A percentile compares a stretch with the other conserved stretches of the same genome.
phyloP scores from a whole-genome alignment of 2,113 vertebrate genomes.

The Lepisosteus osseus region DNA sequence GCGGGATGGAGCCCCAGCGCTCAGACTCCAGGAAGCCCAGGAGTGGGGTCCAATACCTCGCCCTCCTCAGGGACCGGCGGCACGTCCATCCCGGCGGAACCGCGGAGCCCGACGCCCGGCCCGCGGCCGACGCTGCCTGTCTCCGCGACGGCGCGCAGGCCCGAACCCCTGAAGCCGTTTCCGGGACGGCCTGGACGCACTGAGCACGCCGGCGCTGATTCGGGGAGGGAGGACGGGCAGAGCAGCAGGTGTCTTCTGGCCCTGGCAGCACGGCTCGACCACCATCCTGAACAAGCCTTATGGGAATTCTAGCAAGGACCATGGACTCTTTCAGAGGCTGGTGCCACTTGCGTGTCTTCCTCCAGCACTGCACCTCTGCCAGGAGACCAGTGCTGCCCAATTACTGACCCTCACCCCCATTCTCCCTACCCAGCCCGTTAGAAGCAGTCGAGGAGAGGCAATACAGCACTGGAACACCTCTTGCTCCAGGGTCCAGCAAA shows the following conservation, averaged over 20 bases:
- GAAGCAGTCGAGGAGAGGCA: too few relatives aligned
- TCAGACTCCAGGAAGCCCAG: too few relatives aligned
- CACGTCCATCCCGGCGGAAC: constrained; percentile 37
- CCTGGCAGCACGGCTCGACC: constrained; percentile 29
- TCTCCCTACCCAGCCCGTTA: too few relatives aligned
- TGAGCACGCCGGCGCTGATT: constrained; percentile 22
- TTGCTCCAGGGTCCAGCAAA: too few relatives aligned
- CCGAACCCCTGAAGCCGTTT: constrained; percentile 18
- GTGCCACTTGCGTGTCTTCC: constrained; percentile 37
- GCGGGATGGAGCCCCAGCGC: too few relatives aligned
- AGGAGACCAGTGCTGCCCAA: constrained; percentile 28
- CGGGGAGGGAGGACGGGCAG: constrained; percentile 24
- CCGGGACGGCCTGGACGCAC: constrained; percentile 41
- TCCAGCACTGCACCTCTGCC: constrained; percentile 39
- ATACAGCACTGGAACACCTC: too few relatives aligned
- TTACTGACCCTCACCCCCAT: neutral
- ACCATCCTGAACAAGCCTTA: constrained; percentile 35
- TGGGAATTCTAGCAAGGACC: constrained; percentile 29
- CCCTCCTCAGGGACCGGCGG: constrained; percentile 37
- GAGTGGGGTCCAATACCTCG: neutral
- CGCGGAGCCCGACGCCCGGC: constrained; percentile 33
- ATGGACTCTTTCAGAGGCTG: constrained; percentile 37
- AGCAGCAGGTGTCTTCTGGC: constrained; percentile 30
- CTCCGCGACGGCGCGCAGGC: constrained; percentile 6
- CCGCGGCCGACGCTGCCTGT: neutral